Base-by-base conservation (phyloP, 2,797 vertebrate species). In the Coreius guichenoti region DNA sequence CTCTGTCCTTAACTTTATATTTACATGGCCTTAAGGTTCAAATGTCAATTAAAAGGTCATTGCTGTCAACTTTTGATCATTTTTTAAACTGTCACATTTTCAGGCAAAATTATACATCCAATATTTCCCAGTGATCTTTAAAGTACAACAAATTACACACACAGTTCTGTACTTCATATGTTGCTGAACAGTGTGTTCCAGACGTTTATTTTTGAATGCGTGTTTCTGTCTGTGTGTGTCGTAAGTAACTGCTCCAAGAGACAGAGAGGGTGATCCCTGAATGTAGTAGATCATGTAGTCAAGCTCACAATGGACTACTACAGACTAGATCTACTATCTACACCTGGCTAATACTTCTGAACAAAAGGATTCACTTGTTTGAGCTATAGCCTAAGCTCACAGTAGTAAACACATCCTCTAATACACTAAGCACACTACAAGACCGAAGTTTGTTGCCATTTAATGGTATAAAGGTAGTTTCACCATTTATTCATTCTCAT, bases 71-170 rank as follows among this genome's bases (percentile, higher is more conserved):
- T 14, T 63, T 81, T 49, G 5, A 49, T 29, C 0, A 73, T 29
- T 61, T 61, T 61, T 33, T 8, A 58, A 58, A 58, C 0, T 0
- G 3, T 70, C 68, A 70, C 36, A 70, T 23, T 39, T 16, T 81
- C 80, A 70, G 29, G 16, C 17, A 47, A 13, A 43, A 63, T 76
- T 23, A 51, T 23, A 21, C 51, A 54, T 72, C 7, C 16, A 5
- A 19, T 73, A 19, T 45, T 82, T 72, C 31, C 51, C 9, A 54
- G 43, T n/a, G 0, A 36, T 83, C 13, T 65, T 75, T 7, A 47
- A 82, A 47, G 54, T 21, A 45, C 19, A 63, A 63, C n/a, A 47
- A 73, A 74, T 63, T 16, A 49, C 70, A 61, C 81, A 73, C 74
- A 63, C 43, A 29, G 65, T 23, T 73, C 80, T 58, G 11, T 61